These are phyloP conservation scores for Engystomops pustulosus DNA, from an alignment of 2,113 vertebrate genomes.

Conservation along the genomic window DNA sequence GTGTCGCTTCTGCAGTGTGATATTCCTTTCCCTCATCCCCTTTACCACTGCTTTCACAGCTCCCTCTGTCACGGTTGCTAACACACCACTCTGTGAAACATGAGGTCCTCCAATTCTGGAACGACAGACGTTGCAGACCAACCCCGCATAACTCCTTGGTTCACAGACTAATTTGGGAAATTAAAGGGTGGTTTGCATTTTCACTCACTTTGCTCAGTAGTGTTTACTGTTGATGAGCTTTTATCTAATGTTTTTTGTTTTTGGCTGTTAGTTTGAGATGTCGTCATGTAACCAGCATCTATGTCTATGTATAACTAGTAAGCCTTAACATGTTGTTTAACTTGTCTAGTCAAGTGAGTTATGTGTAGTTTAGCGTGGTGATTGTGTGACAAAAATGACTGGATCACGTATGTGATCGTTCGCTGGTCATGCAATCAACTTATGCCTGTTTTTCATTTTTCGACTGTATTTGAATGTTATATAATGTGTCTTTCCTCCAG, in stretches of 20 bases:
- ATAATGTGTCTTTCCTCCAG: too few species aligned
- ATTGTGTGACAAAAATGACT: too few species aligned
- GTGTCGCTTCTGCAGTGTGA: constrained; percentile 58
- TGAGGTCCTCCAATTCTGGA: not conserved
- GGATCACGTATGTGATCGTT: too few species aligned
- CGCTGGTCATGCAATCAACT: too few species aligned
- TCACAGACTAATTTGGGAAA: not conserved
- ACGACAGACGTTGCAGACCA: not conserved
- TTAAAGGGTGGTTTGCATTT: too few species aligned
- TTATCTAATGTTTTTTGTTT: constrained; percentile 5
- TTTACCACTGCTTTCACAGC: constrained; percentile 53
- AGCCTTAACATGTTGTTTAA: not conserved
- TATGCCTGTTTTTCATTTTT: too few species aligned
- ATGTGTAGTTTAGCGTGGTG: not conserved
- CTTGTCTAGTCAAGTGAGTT: not conserved
- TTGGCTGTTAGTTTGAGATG: constrained; percentile 7
- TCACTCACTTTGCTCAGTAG: constrained; percentile 9
- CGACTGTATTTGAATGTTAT: too few species aligned
- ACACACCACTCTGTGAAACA: not conserved
- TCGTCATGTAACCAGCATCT: not conserved
- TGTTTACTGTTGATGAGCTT: not conserved
- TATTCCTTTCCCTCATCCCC: constrained; percentile 68
- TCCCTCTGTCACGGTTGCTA: not conserved
- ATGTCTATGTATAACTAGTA: not conserved
- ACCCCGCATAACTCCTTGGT: too few species aligned